Evolutionary conservation across 2,797 vertebrate species (phyloP).

Genomic region (Muraenolepis orangiensis): DNA sequence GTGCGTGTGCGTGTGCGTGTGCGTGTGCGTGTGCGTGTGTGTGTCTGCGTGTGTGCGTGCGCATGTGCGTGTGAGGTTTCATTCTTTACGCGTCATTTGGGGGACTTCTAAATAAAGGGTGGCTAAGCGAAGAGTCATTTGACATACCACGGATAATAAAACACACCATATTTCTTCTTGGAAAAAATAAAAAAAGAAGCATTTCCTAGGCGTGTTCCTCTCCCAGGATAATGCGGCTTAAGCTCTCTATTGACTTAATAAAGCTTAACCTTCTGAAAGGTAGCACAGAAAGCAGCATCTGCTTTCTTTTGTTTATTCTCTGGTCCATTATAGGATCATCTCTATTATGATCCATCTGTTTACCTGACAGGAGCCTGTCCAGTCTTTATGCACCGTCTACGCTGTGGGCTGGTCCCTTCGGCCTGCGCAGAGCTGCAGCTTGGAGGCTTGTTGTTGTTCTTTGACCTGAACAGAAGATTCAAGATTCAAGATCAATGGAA

Average conservation of each 20-base stretch:
- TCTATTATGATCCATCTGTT: conserved; percentile 55
- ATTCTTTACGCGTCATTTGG: background rate
- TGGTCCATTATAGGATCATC: conserved; percentile 43
- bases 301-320: conserved; percentile 62
- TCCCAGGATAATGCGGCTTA: conserved; percentile 29
- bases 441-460: conserved; percentile 19
- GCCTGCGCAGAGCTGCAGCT: conserved; percentile 6
- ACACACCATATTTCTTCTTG: background rate
- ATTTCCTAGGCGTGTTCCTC: background rate
- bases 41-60: too few species aligned
- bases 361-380: conserved; percentile 52
- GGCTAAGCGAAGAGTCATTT: background rate
- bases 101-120: background rate
- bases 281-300: conserved; percentile 31
- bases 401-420: conserved; percentile 23
- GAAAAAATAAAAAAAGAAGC: background rate
- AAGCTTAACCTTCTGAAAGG: conserved; percentile 29
- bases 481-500: too few species aligned
- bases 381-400: conserved; percentile 34
- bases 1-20: too few species aligned
- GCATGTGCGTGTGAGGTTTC: background rate
- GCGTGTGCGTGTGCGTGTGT: too few species aligned
- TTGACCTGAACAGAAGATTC: background rate
- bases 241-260: conserved; percentile 29
- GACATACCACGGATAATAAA: background rate